Evolutionary conservation across 2,888 invertebrate genomes (phyloP), one percentile per base, ranked within the genome.

Genomic region (Osedax fenrisi): DNA sequence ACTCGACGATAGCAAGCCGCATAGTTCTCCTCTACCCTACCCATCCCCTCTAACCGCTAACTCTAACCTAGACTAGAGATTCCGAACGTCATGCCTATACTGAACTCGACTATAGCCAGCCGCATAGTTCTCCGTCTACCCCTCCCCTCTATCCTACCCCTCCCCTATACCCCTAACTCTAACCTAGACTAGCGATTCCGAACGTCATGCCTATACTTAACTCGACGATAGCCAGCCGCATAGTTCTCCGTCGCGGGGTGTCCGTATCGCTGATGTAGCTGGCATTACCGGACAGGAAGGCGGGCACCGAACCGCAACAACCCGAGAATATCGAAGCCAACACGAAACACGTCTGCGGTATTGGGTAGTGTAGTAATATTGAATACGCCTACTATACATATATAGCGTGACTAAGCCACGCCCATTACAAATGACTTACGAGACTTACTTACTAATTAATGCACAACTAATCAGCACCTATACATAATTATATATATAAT

Each of bases 181-280:
- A 56, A 41, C 41, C 75, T 2, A 79, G 67, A 68, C 74, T 78
- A 13, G 76, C 73, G 22, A 79, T 26, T 22, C 76, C 79, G 68
- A 77, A 79, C 3, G 79, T 79, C 61, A 79, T 69, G 5, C 79
- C 78, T 24, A 79, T 77, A 41, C 72, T 76, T 25, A 78, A 26
- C 70, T 79, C 79, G 22, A 79, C 79, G 61, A 79, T 78, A 23
- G 78, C 77, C 61, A 79, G 76, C 17, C 79, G 76, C 24, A 78
- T 68, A 3, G 78, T 79, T 23, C 79, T 71, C 3, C 77, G 74
- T 5, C 76, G 68, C 10, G 73, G 72, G 0, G 79, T 75, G 75
- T 79, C 79, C 26, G 78, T 79, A 76, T 79, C 79, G 2, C 78
- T 79, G 66, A 79, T 79, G 75, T 79, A 79, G 71, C 77, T 75